Percentiles rank a stretch among this genome's conserved stretches.
These are phyloP conservation scores for Cancer borealis DNA, from an alignment of 2,888 invertebrate species.

Conservation along the genomic window DNA sequence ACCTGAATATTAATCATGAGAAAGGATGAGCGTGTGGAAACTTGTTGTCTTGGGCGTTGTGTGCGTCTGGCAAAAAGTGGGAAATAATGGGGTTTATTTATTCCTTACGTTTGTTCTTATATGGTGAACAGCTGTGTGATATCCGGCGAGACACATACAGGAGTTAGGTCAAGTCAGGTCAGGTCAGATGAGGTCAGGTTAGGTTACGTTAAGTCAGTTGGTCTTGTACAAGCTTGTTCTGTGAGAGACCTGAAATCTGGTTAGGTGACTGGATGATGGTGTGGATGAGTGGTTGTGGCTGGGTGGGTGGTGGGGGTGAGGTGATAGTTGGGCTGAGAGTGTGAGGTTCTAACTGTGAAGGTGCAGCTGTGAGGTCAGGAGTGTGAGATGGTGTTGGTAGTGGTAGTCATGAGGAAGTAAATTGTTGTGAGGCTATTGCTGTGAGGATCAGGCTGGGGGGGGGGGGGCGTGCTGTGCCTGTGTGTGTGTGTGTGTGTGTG, in stretches of 20 bases:
- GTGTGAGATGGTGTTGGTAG: not conserved
- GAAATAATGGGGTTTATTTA: not conserved
- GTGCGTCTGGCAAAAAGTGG: not conserved
- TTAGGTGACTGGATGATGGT: not conserved
- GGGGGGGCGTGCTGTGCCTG: constrained; percentile 27
- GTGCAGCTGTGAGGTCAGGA: not conserved
- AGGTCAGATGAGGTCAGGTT: not conserved
- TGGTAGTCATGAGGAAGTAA: not conserved
- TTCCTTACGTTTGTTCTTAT: not conserved
- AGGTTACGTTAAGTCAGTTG: not conserved
- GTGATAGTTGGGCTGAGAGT: not conserved
- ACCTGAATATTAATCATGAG: not conserved
- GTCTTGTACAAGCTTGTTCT: not conserved
- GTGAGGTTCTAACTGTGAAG: not conserved
- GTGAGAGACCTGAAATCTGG: not conserved
- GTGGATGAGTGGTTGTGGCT: not conserved
- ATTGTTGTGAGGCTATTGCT: not conserved
- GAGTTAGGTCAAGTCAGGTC: not conserved
- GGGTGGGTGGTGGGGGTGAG: not conserved
- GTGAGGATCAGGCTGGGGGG: not conserved
- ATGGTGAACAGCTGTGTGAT: not conserved
- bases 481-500: constrained; percentile 44
- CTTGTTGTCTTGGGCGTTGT: not conserved
- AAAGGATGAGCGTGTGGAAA: not conserved
- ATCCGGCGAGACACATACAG: not conserved